Base-by-base conservation (phyloP, 2,888 invertebrate species). In the Orthosia gothica region DNA sequence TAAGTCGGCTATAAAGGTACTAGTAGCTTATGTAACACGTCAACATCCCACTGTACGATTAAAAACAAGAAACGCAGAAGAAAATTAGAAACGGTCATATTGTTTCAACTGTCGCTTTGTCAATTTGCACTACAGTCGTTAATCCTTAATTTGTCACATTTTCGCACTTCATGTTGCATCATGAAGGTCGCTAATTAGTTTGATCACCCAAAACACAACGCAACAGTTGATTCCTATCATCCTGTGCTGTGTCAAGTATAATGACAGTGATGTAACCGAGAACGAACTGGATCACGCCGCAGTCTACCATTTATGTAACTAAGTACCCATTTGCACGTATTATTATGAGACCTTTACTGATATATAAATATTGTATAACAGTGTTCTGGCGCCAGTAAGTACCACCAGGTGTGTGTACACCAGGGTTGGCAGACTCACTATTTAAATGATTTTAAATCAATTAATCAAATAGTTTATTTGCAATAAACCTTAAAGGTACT, bases 281-380 rank as follows among this genome's bases (percentile, higher is more conserved):
- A 79, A 62, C 32, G 40, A 82, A 79, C 47, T 79, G 54, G 50
- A 63, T 69, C 73, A 73, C 68, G 73, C 54, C 59, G 26, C 62
- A 49, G 68, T 62, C 47, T 15, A 47, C 54, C 62, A 55, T 81
- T 79, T 73, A 81, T 72, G 76, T 52, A 62, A 67, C 45, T 57
- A 81, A 75, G 52, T 62, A 72, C 49, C 69, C 50, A 70, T 67
- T 57, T 12, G 59, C 83, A 81, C 83, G 81, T 83, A 74, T 59
- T 79, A 66, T 79, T 70, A 47, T 78, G 64, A 64, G 66, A 69
- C 47, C 50, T 76, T 64, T 47, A 26, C 32, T 49, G 57, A 32
- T 58, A 66, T 55, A 69, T 78, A 62, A 78, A 50, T 7, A 49
- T 55, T 64, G 20, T 49, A 16, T 76, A 64, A 63, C 52, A 13